Evolutionary conservation across 2,113 vertebrate species (phyloP).

Genomic region (Epinephelus fuscoguttatus): DNA sequence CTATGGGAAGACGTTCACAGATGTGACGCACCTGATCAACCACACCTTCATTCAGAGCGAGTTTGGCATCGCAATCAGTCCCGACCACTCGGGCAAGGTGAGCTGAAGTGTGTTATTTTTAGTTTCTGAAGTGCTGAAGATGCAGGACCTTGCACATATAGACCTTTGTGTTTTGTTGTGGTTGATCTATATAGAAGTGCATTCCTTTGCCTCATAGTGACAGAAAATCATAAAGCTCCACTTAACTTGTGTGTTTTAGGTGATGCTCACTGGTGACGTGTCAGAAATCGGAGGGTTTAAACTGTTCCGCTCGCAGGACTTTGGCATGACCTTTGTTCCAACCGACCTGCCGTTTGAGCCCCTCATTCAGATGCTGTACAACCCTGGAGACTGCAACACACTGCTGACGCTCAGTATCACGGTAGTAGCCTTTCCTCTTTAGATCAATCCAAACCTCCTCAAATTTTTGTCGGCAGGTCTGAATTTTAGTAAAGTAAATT

Average conservation of each 20-base stretch:
- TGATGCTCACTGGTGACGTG: constrained; percentile 92
- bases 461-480: not conserved
- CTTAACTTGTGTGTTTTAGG: constrained; percentile 79
- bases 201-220: not conserved
- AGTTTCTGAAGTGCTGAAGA: not conserved
- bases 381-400: constrained; percentile 83
- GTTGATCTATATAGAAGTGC: not conserved
- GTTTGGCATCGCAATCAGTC: constrained; percentile 93
- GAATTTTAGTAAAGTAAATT: constrained; percentile 3
- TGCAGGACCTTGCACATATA: not conserved
- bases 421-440: constrained; percentile 82
- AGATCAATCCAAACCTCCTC: not conserved
- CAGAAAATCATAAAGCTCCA: not conserved
- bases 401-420: constrained; percentile 89
- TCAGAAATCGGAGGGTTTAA: constrained; percentile 86
- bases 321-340: constrained; percentile 87
- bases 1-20: constrained; percentile 81
- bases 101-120: constrained; percentile 13
- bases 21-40: constrained; percentile 81
- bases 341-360: constrained; percentile 92
- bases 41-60: constrained; percentile 87
- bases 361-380: constrained; percentile 90
- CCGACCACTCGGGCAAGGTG: constrained; percentile 94
- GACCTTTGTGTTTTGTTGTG: not conserved
- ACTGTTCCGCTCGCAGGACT: constrained; percentile 90